Evolutionary conservation across 2,113 vertebrate species (phyloP).

Genomic region (Gallinago media): DNA sequence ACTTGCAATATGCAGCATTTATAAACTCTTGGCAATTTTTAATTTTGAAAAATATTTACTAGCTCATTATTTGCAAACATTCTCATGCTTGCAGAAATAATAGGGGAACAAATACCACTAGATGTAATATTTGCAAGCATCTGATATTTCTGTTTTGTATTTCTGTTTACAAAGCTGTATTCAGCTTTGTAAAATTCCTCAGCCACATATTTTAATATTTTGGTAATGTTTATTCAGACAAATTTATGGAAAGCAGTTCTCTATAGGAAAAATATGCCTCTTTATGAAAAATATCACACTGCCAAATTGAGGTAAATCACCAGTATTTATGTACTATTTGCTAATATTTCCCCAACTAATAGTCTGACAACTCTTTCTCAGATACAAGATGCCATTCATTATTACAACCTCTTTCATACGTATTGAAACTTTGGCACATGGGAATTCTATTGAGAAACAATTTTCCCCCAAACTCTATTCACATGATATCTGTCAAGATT

Average conservation of each 20-base stretch:
- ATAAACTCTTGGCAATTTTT: not conserved
- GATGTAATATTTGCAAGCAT: not conserved
- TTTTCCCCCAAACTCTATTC: not conserved
- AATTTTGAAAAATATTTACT: not conserved
- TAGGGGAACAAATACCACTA: not conserved
- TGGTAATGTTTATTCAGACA: not conserved
- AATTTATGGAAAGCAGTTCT: not conserved
- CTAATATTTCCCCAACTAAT: not conserved
- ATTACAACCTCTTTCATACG: not conserved
- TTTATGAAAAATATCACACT: not conserved
- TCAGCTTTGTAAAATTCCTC: not conserved
- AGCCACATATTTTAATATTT: not conserved
- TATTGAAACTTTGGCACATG: not conserved
- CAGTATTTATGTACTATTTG: not conserved
- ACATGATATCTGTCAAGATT: not conserved
- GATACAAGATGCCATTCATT: not conserved
- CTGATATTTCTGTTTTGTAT: not conserved
- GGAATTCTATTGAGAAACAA: not conserved
- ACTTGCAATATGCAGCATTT: not conserved
- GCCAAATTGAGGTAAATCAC: not conserved
- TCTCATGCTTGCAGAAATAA: not conserved
- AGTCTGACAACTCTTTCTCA: not conserved
- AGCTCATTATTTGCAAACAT: not conserved
- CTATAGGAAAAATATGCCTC: not conserved
- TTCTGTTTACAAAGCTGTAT: too few relatives aligned